Evolutionary conservation across 2,888 invertebrate genomes (phyloP).

Genomic region (Panorpa germanica): DNA sequence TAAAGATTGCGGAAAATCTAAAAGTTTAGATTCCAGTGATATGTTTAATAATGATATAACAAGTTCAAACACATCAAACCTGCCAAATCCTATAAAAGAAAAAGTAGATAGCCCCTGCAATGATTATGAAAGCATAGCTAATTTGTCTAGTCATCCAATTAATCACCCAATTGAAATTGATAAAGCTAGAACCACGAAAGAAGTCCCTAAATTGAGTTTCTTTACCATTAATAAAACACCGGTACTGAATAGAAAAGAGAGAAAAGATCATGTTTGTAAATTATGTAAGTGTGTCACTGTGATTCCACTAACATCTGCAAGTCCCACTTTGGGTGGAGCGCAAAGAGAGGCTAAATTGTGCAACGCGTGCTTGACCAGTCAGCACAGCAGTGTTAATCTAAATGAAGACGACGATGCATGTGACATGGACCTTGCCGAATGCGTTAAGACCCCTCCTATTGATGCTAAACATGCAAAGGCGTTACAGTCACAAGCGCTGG

Average conservation of each 20-base stretch:
- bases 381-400: neutral
- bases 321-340: constrained; percentile 1
- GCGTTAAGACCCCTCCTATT: constrained; percentile 12
- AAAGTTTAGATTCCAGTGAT: constrained; percentile 72
- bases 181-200: constrained; percentile 15
- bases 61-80: constrained; percentile 4
- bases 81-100: no score
- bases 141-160: no score
- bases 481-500: constrained; percentile 30
- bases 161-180: no score
- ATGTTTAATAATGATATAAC: constrained; percentile 26
- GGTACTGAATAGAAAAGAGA: constrained; percentile 21
- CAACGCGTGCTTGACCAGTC: constrained; percentile 9
- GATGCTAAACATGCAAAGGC: constrained; percentile 16
- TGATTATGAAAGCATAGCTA: no score
- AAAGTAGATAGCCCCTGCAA: constrained; percentile 7
- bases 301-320: constrained; percentile 6
- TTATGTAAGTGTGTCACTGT: constrained; percentile 12
- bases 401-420: constrained; percentile 10
- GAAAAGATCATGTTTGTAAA: constrained; percentile 12
- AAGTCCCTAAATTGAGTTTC: constrained; percentile 21
- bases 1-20: constrained; percentile 58
- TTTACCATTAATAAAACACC: constrained; percentile 22
- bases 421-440: constrained; percentile 8
- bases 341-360: constrained; percentile 10